These are phyloP conservation scores for Tragelaphus buxtoni DNA, from an alignment of 2,113 vertebrate species.

Conservation along the genomic window DNA sequence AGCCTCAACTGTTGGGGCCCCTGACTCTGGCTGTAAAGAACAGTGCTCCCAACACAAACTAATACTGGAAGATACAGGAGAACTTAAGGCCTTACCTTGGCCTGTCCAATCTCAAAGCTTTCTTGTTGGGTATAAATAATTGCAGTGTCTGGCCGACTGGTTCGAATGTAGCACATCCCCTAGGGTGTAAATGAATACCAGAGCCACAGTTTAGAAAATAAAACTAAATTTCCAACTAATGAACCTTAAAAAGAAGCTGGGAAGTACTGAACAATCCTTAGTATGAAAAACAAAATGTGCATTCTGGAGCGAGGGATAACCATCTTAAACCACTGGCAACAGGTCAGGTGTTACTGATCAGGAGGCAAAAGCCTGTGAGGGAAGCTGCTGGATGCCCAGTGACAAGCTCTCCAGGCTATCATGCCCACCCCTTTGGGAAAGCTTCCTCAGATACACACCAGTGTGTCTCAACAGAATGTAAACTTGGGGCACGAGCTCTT, in stretches of 20 bases:
- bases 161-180: slow-evolving; percentile 91
- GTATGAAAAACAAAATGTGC: not conserved
- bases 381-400: not conserved
- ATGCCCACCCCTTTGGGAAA: not conserved
- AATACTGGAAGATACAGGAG: not conserved
- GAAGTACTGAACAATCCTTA: not conserved
- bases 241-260: not conserved
- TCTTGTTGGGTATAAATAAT: slow-evolving; percentile 85
- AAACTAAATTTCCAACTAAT: not conserved
- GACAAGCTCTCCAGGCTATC: not conserved
- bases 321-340: not conserved
- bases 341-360: not conserved
- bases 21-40: not conserved
- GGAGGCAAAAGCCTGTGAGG: not conserved
- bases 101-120: slow-evolving; percentile 85
- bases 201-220: not conserved
- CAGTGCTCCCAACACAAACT: not conserved
- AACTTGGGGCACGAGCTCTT: not conserved
- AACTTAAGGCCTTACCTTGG: slow-evolving; percentile 82
- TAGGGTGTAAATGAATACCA: slow-evolving; percentile 56
- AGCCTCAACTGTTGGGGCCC: not conserved
- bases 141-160: slow-evolving; percentile 84
- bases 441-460: not conserved
- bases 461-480: not conserved
- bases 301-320: not conserved